Evolutionary conservation across 2,113 vertebrate species (phyloP).

Genomic region (Coracopsis vasa): DNA sequence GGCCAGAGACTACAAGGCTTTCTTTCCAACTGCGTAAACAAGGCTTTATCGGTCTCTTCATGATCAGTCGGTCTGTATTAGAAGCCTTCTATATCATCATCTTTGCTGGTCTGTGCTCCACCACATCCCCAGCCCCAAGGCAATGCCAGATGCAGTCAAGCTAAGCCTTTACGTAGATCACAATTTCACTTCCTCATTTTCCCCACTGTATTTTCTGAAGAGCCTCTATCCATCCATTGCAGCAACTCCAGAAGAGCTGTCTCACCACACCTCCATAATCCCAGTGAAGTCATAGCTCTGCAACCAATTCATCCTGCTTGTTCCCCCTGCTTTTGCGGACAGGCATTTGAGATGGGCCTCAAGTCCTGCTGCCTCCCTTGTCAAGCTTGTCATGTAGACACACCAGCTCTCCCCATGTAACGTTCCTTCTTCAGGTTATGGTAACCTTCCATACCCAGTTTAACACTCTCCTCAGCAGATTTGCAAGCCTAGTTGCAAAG

Average conservation of each 20-base stretch:
- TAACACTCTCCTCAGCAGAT: background rate
- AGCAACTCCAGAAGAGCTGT: background rate
- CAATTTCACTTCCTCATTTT: background rate
- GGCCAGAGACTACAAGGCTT: background rate
- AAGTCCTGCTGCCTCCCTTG: background rate
- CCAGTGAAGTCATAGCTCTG: background rate
- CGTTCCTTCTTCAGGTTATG: background rate
- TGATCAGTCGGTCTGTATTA: background rate
- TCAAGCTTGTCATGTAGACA: background rate
- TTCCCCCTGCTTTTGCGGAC: background rate
- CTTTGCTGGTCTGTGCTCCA: background rate
- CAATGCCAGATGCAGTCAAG: background rate
- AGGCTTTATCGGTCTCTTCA: background rate
- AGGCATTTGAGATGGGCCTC: rapidly evolving
- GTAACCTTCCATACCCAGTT: background rate
- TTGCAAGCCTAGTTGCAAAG: background rate
- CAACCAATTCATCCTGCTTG: background rate
- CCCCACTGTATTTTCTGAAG: background rate
- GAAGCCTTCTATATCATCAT: background rate
- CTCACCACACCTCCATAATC: background rate
- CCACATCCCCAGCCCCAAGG: background rate
- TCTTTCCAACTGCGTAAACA: background rate
- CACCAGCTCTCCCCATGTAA: background rate
- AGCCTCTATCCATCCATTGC: background rate
- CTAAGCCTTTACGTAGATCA: background rate